Evolutionary conservation across 1,140 invertebrate genomes (phyloP).

Genomic region (Anoplolepis gracilipes): DNA sequence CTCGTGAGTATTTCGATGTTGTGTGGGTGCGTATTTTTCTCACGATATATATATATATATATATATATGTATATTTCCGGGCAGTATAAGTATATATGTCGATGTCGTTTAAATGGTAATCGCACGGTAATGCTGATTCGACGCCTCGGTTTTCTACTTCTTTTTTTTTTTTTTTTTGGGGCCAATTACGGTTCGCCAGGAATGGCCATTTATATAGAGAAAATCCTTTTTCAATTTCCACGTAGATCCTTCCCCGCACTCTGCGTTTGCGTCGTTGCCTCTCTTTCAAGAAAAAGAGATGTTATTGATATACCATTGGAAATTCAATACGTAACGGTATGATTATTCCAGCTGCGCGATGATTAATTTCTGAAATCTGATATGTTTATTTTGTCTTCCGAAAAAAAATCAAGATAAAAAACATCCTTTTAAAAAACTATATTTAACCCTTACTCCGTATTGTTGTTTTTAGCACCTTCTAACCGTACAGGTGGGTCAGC

Average conservation of each 20-base stretch:
- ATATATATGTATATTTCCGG: too few relatives aligned
- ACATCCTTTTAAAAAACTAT: not conserved
- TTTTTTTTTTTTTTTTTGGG: not conserved
- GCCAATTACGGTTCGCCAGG: slow-evolving; percentile 60
- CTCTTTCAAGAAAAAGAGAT: slow-evolving; percentile 26
- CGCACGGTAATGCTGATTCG: slow-evolving; percentile 73
- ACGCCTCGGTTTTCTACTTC: slow-evolving; percentile 26
- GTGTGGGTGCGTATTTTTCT: slow-evolving; percentile 58
- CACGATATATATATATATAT: too few relatives aligned
- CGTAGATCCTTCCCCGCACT: slow-evolving; percentile 2
- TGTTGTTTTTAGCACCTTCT: too few relatives aligned
- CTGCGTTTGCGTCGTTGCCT: slow-evolving; percentile 17
- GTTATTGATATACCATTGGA: slow-evolving; percentile 7
- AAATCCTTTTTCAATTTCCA: slow-evolving; percentile 70
- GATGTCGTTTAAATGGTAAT: slow-evolving; percentile 75
- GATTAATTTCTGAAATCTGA: slow-evolving; percentile 31
- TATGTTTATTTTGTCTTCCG: not conserved
- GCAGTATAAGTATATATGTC: slow-evolving; percentile 23
- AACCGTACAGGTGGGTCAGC: too few relatives aligned
- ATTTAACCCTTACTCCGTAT: too few relatives aligned
- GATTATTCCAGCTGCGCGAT: slow-evolving; percentile 3
- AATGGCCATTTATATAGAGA: slow-evolving; percentile 60
- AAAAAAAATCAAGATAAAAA: not conserved
- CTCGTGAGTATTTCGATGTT: slow-evolving; percentile 48
- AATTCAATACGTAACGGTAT: slow-evolving; percentile 36